Base-by-base conservation (phyloP, 2,113 vertebrate species). In the Cheirogaleus medius region DNA sequence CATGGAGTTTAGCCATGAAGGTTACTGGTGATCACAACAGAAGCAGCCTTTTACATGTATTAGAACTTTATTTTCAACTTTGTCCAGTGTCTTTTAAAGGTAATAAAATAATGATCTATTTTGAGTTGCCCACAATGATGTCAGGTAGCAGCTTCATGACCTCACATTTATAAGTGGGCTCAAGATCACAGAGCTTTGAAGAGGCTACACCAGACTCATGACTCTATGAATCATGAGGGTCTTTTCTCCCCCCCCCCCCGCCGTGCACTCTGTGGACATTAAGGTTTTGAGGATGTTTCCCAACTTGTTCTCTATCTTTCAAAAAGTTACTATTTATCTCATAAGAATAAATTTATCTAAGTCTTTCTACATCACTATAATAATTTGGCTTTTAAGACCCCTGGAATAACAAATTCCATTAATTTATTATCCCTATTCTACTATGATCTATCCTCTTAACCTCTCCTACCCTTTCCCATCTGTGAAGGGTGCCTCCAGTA, bases 331-430 rank as follows among this genome's bases (percentile, higher is more conserved):
- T 60, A 21, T 66, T 42, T 93, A 37, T 87, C 82, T 93, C 49
- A 47, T 3, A 93, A 54, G 10, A 91, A 96, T 86, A 89, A 23
- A 80, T 80, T 32, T 86, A 85, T 66, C 71, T 54, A 81, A 69
- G 83, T 14, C 32, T 94, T 54, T 68, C 32, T 34, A 29, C n/a
- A 56, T 74, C 49, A n/a, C 3, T 47, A 56, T 21, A 20, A 56
- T 56, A 63, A n/a, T 63, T 73, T 83, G 20, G 7, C 4, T 88
- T 63, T 42, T 80, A 81, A 89, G 12, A 78, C 34, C 14, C 20
- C 1, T 6, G 2, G 14, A 11, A 69, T 58, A 60, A 73, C 8
- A 85, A 54, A 69, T 39, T 37, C 21, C 2, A 44, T 84, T 80
- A 34, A 14, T 56, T 69, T 42, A 0, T 58, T 56, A 5, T 63